phyloP scores from a whole-genome alignment of 2,888 invertebrate species.

The Meliscaeva auricollis region DNA sequence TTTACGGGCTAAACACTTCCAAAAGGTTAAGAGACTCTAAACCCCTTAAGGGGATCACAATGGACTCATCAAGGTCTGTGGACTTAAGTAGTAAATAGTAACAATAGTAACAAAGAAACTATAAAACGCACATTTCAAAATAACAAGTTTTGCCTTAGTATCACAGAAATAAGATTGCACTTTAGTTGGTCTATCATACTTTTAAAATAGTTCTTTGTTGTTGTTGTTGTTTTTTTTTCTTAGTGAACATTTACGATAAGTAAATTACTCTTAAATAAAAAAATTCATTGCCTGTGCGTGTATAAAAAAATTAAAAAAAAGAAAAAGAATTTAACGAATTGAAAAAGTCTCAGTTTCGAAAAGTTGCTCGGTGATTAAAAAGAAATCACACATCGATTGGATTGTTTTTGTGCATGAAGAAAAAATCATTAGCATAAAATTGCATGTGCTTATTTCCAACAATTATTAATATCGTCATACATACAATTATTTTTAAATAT shows the following conservation, averaged over 20 bases:
- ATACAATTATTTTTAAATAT: slow-evolving; percentile 38
- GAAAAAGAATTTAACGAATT: slow-evolving; percentile 36
- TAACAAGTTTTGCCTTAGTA: not conserved
- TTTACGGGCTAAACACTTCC: too few species aligned
- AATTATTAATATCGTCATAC: slow-evolving; percentile 63
- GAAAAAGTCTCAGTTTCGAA: slow-evolving; percentile 42
- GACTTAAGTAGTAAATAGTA: too few species aligned
- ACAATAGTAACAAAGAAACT: too few species aligned
- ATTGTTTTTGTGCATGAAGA: slow-evolving; percentile 73
- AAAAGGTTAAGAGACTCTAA: too few species aligned
- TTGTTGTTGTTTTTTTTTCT: not conserved
- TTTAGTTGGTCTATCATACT: slow-evolving; percentile 45
- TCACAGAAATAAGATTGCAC: slow-evolving; percentile 48
- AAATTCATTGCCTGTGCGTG: slow-evolving; percentile 44
- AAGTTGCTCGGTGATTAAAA: slow-evolving; percentile 40
- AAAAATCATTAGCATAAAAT: slow-evolving; percentile 69
- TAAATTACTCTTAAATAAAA: slow-evolving; percentile 5
- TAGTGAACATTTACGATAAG: slow-evolving; percentile 34
- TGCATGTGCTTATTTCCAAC: slow-evolving; percentile 67
- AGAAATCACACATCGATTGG: slow-evolving; percentile 57
- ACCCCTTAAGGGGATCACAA: too few species aligned
- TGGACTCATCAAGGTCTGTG: too few species aligned
- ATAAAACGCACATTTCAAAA: too few species aligned
- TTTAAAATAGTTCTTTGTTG: not conserved
- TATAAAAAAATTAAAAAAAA: slow-evolving; percentile 12